Base-by-base conservation (phyloP, 2,113 vertebrate genomes). In the Ammospiza caudacuta region DNA sequence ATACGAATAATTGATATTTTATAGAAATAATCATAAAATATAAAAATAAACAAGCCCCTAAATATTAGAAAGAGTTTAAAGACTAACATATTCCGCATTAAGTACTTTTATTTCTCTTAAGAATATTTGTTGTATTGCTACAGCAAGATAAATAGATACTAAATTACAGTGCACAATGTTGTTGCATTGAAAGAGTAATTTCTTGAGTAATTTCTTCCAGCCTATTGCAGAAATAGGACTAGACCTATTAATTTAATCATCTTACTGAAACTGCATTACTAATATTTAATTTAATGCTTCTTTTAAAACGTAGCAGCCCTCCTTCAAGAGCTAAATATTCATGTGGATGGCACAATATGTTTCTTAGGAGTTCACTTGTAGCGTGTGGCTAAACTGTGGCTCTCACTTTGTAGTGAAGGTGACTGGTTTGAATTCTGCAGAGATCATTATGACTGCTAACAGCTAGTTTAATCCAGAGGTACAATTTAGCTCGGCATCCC, bases 231-330 rank as follows among this genome's bases (percentile, higher is more conserved):
- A 85, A 84, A 74, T 21, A 85, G 33, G 44, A 62, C 33, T 61
- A 87, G 80, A 77, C 5, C 29, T 74, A 85, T 82, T 86, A 90
- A 79, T n/a, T n/a, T 88, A 92, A 93, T 57, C 6, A 55, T 59
- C 39, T 64, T 87, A 37, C 14, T 87, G 91, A 88, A 87, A 92
- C 83, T 69, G 7, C 66, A 80, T 93, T 84, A 78, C 73, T 82
- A 94, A 68, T 90, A 84, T 84, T 94, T 92, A 75, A 81, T 84
- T 76, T 76, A 92, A 62, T 82, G 28, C 14, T 79, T 54, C 77
- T 92, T 94, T 77, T 59, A 68, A 84, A 95, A 61, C 18, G 37
- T 44, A 69, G 54, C 47, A 55, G n/a, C 27, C 29, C 15, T 95
- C 41, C 61, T 94, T 79, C 43, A 52, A 66, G 35, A 89, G 54